Conservation (phyloP, 2,113 vertebrate species). For the Steatornis caripensis region DNA sequence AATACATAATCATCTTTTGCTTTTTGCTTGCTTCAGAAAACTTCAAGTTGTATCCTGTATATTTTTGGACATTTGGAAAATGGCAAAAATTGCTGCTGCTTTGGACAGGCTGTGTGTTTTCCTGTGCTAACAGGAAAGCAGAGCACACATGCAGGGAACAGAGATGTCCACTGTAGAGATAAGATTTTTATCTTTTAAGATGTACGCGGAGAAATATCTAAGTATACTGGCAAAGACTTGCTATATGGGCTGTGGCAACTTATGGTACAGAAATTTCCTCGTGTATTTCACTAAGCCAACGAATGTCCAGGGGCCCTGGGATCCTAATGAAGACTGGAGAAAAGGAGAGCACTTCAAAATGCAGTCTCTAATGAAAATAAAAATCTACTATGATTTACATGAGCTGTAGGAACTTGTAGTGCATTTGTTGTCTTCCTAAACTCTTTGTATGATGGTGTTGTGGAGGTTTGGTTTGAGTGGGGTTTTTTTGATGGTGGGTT, state of each 20-base stretch:
- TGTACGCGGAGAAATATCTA: neutral
- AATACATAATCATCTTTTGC: neutral
- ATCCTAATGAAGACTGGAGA: neutral
- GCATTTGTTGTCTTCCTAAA: neutral
- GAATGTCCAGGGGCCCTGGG: neutral
- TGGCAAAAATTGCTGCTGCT: neutral
- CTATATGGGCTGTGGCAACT: neutral
- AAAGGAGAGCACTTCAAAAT: neutral
- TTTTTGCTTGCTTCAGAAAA: neutral
- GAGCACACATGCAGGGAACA: neutral
- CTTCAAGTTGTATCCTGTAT: neutral
- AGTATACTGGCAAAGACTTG: neutral
- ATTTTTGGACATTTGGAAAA: neutral
- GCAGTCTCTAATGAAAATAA: neutral
- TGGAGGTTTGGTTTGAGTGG: neutral
- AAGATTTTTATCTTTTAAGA: neutral
- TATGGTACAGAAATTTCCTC: neutral
- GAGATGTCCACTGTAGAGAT: neutral
- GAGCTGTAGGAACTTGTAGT: neutral
- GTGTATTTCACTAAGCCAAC: neutral
- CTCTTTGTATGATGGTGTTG: neutral
- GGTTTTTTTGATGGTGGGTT: neutral
- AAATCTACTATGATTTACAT: neutral
- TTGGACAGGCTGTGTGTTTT: neutral
- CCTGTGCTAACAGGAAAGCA: neutral